phyloP scores from a whole-genome alignment of 37 sponge, comb jelly and placozoan genomes.

The Halisarca cf. caerulea region DNA sequence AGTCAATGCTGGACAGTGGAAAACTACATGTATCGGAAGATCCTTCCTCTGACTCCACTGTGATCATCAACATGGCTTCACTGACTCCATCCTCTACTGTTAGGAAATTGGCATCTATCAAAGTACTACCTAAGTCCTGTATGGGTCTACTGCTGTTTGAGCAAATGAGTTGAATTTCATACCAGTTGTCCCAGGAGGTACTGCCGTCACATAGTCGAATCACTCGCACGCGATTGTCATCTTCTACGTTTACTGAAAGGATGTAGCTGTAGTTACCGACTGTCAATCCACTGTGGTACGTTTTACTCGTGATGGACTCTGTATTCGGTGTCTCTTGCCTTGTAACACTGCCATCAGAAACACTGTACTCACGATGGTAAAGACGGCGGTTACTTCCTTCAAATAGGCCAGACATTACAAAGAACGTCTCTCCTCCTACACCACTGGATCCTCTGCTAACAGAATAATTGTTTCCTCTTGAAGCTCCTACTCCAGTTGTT shows the following conservation, averaged over 20 bases:
- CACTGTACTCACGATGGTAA: slow-evolving; percentile 10
- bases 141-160: neutral
- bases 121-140: neutral
- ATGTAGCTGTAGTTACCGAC: slow-evolving; percentile 10
- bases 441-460: slow-evolving; percentile 4
- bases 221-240: neutral
- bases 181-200: slow-evolving; percentile 12
- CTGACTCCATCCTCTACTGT: neutral
- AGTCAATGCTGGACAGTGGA: slow-evolving; percentile 15
- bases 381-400: neutral
- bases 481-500: neutral
- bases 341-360: neutral
- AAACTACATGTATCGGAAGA: neutral
- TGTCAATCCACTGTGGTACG: slow-evolving; percentile 1
- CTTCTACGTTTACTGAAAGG: neutral
- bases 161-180: slow-evolving; percentile 5
- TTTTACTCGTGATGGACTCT: neutral
- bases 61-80: neutral
- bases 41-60: slow-evolving; percentile 1
- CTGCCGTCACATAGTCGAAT: neutral
- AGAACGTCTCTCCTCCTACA: slow-evolving; percentile 22
- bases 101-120: slow-evolving; percentile 4
- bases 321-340: neutral
- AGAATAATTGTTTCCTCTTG: neutral
- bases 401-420: neutral